Evolutionary conservation across 2,797 vertebrate species (phyloP), one percentile per base, ranked within the genome.

Genomic region (Pseudochirops corinnae): DNA sequence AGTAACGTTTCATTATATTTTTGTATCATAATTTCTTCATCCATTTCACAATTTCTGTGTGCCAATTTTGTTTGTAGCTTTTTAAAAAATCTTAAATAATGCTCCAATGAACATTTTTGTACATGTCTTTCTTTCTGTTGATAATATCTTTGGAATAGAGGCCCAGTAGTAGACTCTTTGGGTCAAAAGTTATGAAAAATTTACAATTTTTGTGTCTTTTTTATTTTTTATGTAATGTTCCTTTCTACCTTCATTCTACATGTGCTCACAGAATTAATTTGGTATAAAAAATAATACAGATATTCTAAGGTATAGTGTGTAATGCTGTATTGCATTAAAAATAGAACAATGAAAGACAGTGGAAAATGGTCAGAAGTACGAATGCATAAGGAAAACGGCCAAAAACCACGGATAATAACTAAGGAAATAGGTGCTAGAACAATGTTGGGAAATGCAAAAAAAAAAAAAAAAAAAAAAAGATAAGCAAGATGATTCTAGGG

Each of bases 371-470:
- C 13, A 93, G 55, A 94, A 94, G 9, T 9, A 91, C 6, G 91
- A 93, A 93, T 16, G 4, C 55, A 94, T 58, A 92, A 52, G 56
- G n/a, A 58, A 60, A 56, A 33, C 92, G 95, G 90, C 52, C 29
- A 39, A 55, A 93, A 16, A 53, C 9, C 0, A 90, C 90, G 53
- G 3, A 52, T 1, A n/a, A 5, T 0, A 58, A 55, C 55, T 33
- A 91, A 60, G 52, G 55, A 93, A 60, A 91, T 2, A 46, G 26
- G 31, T 26, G 16, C 33, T n/a, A 39, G 39, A 39, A 39, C 5
- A 74, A 74, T 2, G 5, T 28, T n/a, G 50, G 91, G 67, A 93
- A 87, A 31, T 57, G 18, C 9, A 93, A 50, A 11, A 24, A 82
- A 82, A 14, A 93, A 12, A 93, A 50, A 11, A 24, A 82, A 82